Base-by-base conservation (phyloP, 2,888 invertebrate species). In the Ophion ellenae region DNA sequence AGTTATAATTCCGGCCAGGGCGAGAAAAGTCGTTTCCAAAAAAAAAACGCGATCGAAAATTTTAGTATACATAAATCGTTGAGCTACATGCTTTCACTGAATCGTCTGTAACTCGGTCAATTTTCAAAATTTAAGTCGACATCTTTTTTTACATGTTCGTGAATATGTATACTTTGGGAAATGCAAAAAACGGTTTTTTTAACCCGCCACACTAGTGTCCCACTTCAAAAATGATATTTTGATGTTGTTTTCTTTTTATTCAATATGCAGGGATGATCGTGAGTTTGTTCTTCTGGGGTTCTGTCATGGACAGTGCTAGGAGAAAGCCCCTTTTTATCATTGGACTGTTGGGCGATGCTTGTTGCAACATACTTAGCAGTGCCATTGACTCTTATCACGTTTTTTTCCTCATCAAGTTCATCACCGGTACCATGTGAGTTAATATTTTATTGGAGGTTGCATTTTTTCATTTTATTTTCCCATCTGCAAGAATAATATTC, bases 241-340 rank as follows among this genome's bases (percentile, higher is more conserved):
- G 14, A 47, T 40, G 10, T 85, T 70, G 45, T 71, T 20, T 11
- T 28, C 17, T 53, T 53, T 17, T 53, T 17, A 53, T 53, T 17
- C 3, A 53, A 57, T 57, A 32, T 91, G 97, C 91, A 97, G 97
- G 97, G 32, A 97, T 97, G 97, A 96, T 97, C 88, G 95, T 95
- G 0, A 97, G 97, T 61, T 96, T 97, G 0, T 95, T 97, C 91
- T 87, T 97, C 3, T 97, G 97, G 97, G 97, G 97, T 0, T 97
- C 96, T 91, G 93, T 97, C 17, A 96, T 96, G 0, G 97, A 97
- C 92, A 96, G 96, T 0, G 94, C 97, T 74, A 97, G 97, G 11
- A 95, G 97, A 84, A 95, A 95, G 88, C 96, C 95, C 90, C 95
- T 97, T 78, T 94, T 97, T 89, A 94, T 96, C 45, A 95, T 95